Evolutionary conservation across 1,140 invertebrate genomes (phyloP).

Genomic region (Trichonephila clavata): DNA sequence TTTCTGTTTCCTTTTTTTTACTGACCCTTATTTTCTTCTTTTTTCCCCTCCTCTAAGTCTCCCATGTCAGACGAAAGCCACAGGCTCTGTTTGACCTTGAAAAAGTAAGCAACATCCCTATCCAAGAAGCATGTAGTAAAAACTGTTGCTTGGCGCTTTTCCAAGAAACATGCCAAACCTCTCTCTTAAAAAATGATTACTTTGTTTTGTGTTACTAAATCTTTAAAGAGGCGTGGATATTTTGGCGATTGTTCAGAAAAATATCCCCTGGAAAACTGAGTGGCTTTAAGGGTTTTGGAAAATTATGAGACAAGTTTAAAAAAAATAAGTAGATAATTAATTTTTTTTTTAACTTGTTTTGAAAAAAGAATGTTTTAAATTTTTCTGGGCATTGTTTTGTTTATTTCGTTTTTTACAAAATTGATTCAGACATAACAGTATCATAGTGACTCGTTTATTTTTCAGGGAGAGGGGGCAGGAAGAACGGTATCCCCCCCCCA

Average conservation of each 20-base stretch:
- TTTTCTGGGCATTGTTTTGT: no score
- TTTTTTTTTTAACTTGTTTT: neutral
- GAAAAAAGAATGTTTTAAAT: no score
- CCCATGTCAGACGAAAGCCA: neutral
- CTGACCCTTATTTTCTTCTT: neutral
- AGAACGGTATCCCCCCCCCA: no score
- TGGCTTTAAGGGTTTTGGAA: neutral
- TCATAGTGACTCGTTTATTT: no score
- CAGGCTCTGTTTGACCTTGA: neutral
- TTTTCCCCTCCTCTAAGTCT: neutral
- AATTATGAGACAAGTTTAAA: neutral
- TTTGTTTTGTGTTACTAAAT: neutral
- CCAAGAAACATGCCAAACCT: neutral
- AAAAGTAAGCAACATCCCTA: neutral
- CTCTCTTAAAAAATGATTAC: neutral
- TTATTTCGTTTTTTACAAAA: no score
- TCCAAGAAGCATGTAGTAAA: neutral
- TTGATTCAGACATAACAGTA: no score
- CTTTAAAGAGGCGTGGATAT: neutral
- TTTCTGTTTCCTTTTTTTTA: neutral
- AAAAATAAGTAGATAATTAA: neutral
- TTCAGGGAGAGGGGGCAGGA: no score
- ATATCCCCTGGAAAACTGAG: neutral
- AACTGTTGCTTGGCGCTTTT: neutral
- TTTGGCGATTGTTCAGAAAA: neutral